A percentile compares a stretch with the other conserved stretches of the same genome.
Conservation (phyloP, 2,888 invertebrate species). For the Amorpha juglandis region DNA sequence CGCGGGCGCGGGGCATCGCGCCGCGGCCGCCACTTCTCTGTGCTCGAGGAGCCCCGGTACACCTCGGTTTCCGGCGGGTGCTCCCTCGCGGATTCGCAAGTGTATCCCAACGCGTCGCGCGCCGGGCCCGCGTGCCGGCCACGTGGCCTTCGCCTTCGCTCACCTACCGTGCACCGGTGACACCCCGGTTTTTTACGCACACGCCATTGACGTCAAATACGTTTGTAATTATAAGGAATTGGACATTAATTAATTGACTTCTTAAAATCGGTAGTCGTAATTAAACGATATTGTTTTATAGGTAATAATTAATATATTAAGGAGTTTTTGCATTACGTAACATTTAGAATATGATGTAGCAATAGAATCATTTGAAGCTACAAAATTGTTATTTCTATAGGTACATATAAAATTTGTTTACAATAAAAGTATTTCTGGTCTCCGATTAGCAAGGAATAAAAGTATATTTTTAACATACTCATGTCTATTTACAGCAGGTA, state of each 20-base stretch:
- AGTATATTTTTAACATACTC: background rate
- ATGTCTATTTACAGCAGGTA: conserved; percentile 29
- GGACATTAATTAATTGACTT: conserved; percentile 7
- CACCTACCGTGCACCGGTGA: conserved; percentile 54
- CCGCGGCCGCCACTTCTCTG: conserved; percentile 82
- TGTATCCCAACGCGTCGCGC: conserved; percentile 63
- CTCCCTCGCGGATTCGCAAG: conserved; percentile 79
- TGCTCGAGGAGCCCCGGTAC: conserved; percentile 82
- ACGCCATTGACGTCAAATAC: conserved; percentile 64
- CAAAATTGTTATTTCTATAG: no score
- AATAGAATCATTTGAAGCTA: no score
- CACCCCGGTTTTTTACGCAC: conserved; percentile 63
- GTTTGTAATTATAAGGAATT: conserved; percentile 60
- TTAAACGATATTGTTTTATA: background rate
- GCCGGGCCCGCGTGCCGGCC: conserved; percentile 70
- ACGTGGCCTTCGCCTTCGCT: conserved; percentile 69
- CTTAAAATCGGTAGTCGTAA: background rate
- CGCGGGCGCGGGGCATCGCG: conserved; percentile 61
- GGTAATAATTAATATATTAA: background rate
- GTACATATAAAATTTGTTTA: no score
- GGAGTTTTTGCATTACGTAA: conserved; percentile 1
- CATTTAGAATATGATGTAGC: background rate
- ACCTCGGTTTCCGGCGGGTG: conserved; percentile 83
- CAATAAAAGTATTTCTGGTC: background rate
- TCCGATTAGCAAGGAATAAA: background rate